Evolutionary conservation across 35 echinoderm and acorn worm genomes (phyloP), one percentile per base, ranked within the genome.

Genomic region (Ptychodera flava): DNA sequence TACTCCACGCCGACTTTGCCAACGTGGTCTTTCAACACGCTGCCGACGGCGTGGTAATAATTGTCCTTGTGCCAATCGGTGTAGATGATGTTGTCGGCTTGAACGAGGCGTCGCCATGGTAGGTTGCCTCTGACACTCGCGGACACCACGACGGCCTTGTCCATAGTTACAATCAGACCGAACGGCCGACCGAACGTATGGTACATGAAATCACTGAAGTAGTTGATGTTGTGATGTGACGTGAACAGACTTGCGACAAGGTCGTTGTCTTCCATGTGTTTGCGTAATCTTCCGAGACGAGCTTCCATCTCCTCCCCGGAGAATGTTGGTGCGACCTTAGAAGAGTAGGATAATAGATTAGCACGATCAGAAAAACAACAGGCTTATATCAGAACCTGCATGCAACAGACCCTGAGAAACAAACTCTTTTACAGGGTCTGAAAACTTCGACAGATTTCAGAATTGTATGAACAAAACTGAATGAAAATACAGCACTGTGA

Each of bases 231-330:
- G 28, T 89, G 92, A 0, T 86, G 82, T 22, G 92, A 93, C 0
- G 92, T 93, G 28, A 93, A 88, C 1, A 93, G 88, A 0, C 89
- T 88, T 83, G 88, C 92, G 0, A 80, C 88, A 31, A 93, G 86
- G 0, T 79, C 79, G 29, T 90, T 16, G 0, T 29, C 76, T 76
- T 80, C 52, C 92, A 93, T 93, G 33, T 82, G 45, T 10, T 77
- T 36, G 22, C 92, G 88, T 35, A 93, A 80, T 36, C 32, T 84
- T 27, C n/a, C 29, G 38, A 93, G 80, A 1, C 92, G 76, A 31
- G 79, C 53, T 28, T 87, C 34, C 92, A 93, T 93, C 81, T 93
- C 92, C 0, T 1, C 36, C 28, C 80, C 80, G 32, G 92, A 33
- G 36, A 93, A 93, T 28, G 84, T 93, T 14, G 77, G 32, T n/a